Base-by-base conservation (phyloP, 2,797 vertebrate genomes). In the Neoniphon sammara region DNA sequence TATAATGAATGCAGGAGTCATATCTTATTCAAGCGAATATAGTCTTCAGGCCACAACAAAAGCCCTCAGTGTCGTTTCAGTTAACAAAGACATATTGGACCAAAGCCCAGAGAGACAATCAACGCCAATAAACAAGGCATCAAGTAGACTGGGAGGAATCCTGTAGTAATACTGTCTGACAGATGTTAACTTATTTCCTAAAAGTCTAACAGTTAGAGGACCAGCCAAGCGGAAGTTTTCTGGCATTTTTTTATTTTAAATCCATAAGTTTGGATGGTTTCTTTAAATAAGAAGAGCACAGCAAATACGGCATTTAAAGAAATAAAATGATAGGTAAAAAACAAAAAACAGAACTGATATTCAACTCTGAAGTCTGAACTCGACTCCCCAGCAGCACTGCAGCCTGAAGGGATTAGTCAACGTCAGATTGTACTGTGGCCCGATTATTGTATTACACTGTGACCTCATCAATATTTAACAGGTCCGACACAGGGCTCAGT, bases 381-480 rank as follows among this genome's bases (percentile, higher is more conserved):
- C 34, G 21, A 46, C 56, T 61, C 42, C n/a, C 56, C 74, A 66
- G 49, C 56, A 8, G 31, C 58, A 53, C 62, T 23, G 34, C 39
- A 66, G 31, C 65, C 61, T n/a, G 10, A 20, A 82, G 56, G 52
- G 75, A 73, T 84, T 70, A 74, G 72, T 65, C 80, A 73, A 76
- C 75, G 67, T 39, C 71, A 58, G 72, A 82, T 79, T 73, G 81
- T 73, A 76, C 82, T 62, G 85, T 87, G 86, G 86, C 89, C 81
- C 66, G 85, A 88, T 93, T 89, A 91, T 84, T 77, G 73, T 72
- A 74, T 91, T 89, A 90, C 86, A 88, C 76, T 64, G 84, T 84
- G 77, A 87, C 81, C 88, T 85, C 81, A 93, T 95, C 73, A 93
- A 94, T 93, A 85, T 93, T 94, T 93, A 80, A 92, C 57, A 61